Conservation (phyloP, 2,113 vertebrate genomes). For the Chaenocephalus aceratus region DNA sequence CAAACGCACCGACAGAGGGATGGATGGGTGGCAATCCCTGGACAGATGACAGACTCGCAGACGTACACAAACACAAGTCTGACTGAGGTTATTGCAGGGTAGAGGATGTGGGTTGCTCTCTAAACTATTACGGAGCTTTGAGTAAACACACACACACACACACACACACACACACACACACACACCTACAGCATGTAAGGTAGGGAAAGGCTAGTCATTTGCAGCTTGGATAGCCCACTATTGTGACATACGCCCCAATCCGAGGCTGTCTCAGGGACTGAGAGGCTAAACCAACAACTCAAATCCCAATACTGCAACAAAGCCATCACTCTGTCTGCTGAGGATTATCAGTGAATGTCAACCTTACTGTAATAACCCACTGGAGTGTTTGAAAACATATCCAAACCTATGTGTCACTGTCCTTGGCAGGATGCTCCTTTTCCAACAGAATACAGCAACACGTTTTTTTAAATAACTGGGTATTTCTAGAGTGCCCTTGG, state of each 20-base stretch:
- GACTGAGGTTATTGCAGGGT: neutral
- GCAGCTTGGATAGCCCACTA: slow-evolving; percentile 16
- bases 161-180: neutral
- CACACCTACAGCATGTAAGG: slow-evolving; percentile 23
- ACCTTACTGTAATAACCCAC: slow-evolving; percentile 43
- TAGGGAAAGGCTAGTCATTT: slow-evolving; percentile 13
- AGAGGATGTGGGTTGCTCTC: slow-evolving; percentile 5
- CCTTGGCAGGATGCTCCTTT: slow-evolving; percentile 19
- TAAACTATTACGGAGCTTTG: neutral
- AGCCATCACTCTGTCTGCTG: slow-evolving; percentile 44
- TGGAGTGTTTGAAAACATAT: slow-evolving; percentile 32
- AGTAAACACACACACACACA: slow-evolving; percentile 7
- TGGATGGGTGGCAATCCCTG: slow-evolving; percentile 39
- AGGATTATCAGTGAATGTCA: slow-evolving; percentile 49
- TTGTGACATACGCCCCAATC: slow-evolving; percentile 39
- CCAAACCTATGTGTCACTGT: slow-evolving; percentile 57
- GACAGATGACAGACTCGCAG: slow-evolving; percentile 34
- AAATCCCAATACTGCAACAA: slow-evolving; percentile 50
- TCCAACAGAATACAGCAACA: slow-evolving; percentile 24
- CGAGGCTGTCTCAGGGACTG: slow-evolving; percentile 19
- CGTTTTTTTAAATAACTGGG: slow-evolving; percentile 24
- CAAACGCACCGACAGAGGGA: slow-evolving; percentile 29
- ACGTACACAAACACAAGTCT: slow-evolving; percentile 27
- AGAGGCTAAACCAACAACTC: slow-evolving; percentile 25
- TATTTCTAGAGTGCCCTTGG: slow-evolving; percentile 11